A percentile compares a stretch with the other conserved stretches of the same genome.
Conservation (phyloP, 2,888 invertebrate species). For the Tortricodes alternella region DNA sequence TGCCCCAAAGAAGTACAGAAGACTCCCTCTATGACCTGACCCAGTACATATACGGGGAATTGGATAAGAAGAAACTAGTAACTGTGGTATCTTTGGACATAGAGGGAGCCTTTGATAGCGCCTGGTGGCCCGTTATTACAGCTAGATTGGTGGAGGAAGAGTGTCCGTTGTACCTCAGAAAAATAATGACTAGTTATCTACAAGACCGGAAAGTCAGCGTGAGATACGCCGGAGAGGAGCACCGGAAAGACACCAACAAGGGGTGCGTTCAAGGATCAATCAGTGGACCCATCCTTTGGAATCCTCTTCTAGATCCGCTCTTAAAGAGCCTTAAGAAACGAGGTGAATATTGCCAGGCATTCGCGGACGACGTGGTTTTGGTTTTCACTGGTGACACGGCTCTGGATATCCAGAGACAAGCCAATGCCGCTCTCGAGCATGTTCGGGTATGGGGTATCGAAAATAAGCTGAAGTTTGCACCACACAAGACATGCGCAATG, state of each 20-base stretch:
- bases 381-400: not conserved
- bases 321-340: rapidly evolving
- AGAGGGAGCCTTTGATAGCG: not conserved
- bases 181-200: not conserved
- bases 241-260: not conserved
- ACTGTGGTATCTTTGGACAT: slow-evolving; percentile 10
- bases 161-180: rapidly evolving
- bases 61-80: not conserved
- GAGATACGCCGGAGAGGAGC: not conserved
- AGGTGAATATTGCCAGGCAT: not conserved
- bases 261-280: not conserved
- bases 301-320: not conserved
- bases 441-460: not conserved
- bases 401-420: not conserved
- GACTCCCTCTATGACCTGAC: slow-evolving; percentile 13
- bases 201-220: not conserved
- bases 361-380: not conserved
- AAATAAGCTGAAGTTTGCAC: not conserved
- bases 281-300: not conserved
- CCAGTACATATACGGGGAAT: not conserved
- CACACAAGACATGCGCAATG: not conserved
- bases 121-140: not conserved
- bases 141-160: not conserved
- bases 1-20: slow-evolving; percentile 17
- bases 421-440: not conserved